Conservation (phyloP, 1,140 invertebrate species). For the Drosophila gunungcola region DNA sequence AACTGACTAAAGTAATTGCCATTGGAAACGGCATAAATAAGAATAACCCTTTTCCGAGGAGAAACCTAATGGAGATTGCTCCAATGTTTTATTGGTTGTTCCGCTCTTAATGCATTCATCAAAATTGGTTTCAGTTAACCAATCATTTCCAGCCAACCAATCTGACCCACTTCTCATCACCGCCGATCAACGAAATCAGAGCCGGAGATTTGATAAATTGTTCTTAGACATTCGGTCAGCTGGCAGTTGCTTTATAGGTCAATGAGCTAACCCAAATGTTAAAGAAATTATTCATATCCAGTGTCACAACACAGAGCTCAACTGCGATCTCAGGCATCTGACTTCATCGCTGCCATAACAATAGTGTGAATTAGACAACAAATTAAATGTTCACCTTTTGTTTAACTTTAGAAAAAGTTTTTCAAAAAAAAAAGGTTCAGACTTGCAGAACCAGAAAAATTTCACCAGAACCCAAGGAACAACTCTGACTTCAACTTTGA, state of each 20-base stretch:
- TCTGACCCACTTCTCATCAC: slow-evolving; percentile 39
- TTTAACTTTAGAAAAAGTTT: slow-evolving; percentile 35
- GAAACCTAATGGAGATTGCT: slow-evolving; percentile 31
- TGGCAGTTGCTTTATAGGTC: slow-evolving; percentile 47
- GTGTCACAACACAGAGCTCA: slow-evolving; percentile 29
- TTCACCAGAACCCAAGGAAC: slow-evolving; percentile 47
- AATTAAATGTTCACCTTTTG: slow-evolving; percentile 54
- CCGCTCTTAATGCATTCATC: slow-evolving; percentile 7
- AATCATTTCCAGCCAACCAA: slow-evolving; percentile 15
- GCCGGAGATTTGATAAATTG: slow-evolving; percentile 37
- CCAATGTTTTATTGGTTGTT: slow-evolving; percentile 8
- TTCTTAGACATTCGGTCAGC: slow-evolving; percentile 39
- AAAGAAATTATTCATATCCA: slow-evolving; percentile 32
- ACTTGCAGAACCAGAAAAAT: slow-evolving; percentile 34
- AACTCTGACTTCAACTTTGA: slow-evolving; percentile 10
- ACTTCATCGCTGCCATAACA: slow-evolving; percentile 38
- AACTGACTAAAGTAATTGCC: slow-evolving; percentile 24
- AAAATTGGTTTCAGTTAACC: slow-evolving; percentile 23
- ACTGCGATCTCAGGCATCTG: slow-evolving; percentile 19
- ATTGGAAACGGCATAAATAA: slow-evolving; percentile 35
- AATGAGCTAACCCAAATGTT: slow-evolving; percentile 37
- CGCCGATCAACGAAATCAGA: slow-evolving; percentile 25
- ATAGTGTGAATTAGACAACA: slow-evolving; percentile 55
- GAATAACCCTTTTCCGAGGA: slow-evolving; percentile 5
- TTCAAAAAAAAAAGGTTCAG: slow-evolving; percentile 25